Evolutionary conservation across 2,888 invertebrate species (phyloP).

Genomic region (Nebria salina): DNA sequence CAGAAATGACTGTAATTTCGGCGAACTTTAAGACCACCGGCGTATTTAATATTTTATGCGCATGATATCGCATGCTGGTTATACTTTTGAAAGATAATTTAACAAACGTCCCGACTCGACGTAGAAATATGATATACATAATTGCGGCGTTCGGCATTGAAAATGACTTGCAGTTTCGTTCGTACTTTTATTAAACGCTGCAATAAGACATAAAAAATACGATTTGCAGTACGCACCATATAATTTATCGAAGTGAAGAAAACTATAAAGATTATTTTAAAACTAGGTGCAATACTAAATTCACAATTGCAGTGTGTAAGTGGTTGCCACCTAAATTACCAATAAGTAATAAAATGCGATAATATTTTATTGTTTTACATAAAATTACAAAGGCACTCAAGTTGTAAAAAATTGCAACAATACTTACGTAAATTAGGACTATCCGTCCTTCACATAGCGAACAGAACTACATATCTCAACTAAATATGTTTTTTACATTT

Average conservation of each 20-base stretch:
- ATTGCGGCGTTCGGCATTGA: no score
- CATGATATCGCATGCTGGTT: neutral
- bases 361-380: constrained; percentile 8
- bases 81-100: neutral
- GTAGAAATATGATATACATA: no score
- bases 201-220: no score
- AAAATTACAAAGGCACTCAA: neutral
- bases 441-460: neutral
- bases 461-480: constrained; percentile 13
- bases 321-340: neutral
- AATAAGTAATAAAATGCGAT: neutral
- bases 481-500: constrained; percentile 25
- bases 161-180: no score
- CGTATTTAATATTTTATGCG: neutral
- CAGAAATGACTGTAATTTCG: neutral
- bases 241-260: neutral
- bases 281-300: neutral
- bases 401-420: neutral
- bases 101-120: no score
- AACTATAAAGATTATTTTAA: neutral
- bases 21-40: neutral
- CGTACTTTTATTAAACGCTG: no score
- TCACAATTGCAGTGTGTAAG: neutral
- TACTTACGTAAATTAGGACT: constrained; percentile 6
- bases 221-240: neutral